phyloP scores from a whole-genome alignment of 2,888 invertebrate species.

The Pinctada fucata region DNA sequence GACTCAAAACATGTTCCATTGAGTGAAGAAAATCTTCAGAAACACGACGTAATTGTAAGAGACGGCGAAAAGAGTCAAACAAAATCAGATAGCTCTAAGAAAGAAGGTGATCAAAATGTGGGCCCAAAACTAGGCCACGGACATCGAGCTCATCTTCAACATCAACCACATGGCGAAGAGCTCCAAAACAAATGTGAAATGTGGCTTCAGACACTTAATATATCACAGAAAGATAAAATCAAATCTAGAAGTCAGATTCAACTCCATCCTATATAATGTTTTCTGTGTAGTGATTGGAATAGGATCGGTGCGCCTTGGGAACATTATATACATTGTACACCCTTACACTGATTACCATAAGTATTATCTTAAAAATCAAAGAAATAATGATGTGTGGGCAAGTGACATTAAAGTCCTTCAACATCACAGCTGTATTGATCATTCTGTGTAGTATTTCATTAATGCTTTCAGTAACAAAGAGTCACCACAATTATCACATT shows the following conservation, averaged over 20 bases:
- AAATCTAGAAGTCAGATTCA: constrained; percentile 69
- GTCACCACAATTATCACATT: too few relatives aligned
- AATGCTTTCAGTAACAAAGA: too few relatives aligned
- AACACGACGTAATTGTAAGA: constrained; percentile 14
- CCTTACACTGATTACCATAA: too few relatives aligned
- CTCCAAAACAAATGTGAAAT: constrained; percentile 63
- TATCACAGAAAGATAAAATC: constrained; percentile 60
- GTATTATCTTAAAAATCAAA: too few relatives aligned
- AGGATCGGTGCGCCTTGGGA: too few relatives aligned
- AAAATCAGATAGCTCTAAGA: constrained; percentile 17
- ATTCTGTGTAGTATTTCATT: too few relatives aligned
- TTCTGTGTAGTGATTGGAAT: neutral
- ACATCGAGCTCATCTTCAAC: neutral
- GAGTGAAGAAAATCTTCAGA: constrained; percentile 29
- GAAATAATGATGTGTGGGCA: too few relatives aligned
- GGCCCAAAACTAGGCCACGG: neutral
- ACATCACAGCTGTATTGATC: too few relatives aligned
- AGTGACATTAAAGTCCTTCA: too few relatives aligned
- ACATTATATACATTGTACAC: too few relatives aligned
- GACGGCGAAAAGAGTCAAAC: constrained; percentile 27
- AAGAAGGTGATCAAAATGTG: constrained; percentile 6
- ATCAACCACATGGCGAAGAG: constrained; percentile 45
- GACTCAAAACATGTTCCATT: constrained; percentile 26
- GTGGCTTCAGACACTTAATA: constrained; percentile 65
- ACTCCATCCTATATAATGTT: constrained; percentile 59